phyloP scores from a whole-genome alignment of 2,113 vertebrate genomes.

The Colinus virginianus region DNA sequence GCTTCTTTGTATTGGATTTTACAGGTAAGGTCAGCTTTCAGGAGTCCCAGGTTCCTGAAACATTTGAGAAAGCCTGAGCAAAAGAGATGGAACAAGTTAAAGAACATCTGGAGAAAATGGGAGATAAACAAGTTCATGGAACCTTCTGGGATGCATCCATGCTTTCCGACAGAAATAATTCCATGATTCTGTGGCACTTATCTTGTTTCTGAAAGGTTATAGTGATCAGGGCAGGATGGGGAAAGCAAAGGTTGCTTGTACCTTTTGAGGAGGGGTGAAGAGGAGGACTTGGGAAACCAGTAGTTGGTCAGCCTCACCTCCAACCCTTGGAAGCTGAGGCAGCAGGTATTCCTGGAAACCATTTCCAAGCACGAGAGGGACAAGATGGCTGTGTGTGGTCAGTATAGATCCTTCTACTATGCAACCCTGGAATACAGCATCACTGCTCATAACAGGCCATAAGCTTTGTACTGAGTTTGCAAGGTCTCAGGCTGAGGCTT shows the following conservation, averaged over 20 bases:
- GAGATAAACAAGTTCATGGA: neutral
- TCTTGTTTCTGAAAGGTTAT: neutral
- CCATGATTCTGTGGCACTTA: neutral
- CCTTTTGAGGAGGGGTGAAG: neutral
- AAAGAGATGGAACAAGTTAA: neutral
- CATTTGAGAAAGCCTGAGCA: neutral
- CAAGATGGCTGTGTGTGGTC: neutral
- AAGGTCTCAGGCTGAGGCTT: neutral
- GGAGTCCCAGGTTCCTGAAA: neutral
- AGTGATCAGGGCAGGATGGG: neutral
- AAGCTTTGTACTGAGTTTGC: neutral
- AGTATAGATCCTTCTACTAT: neutral
- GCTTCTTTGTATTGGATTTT: neutral
- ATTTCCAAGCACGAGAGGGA: neutral
- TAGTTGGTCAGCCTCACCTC: neutral
- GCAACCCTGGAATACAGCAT: accelerated
- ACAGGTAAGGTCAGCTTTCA: neutral
- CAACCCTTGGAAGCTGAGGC: neutral
- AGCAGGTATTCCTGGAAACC: neutral
- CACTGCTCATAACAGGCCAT: neutral
- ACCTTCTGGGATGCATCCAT: neutral
- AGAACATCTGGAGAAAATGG: accelerated
- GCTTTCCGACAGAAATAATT: neutral
- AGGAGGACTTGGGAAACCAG: neutral
- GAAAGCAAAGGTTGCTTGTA: neutral